Base-by-base conservation (phyloP, 2,888 invertebrate genomes). In the Elegia similella region DNA sequence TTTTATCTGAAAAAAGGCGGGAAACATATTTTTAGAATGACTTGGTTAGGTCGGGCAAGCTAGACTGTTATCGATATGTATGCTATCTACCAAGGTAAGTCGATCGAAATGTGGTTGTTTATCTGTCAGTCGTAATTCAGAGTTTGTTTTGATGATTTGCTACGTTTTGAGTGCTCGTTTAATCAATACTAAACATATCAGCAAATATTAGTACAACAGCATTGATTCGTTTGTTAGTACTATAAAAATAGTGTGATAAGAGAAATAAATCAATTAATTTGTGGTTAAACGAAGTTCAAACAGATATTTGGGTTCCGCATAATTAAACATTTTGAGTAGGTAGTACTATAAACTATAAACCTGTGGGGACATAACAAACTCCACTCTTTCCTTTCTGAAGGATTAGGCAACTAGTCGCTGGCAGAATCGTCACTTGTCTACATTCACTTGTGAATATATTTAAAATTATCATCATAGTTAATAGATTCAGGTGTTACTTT, bases 111-210 rank as follows among this genome's bases (percentile, higher is more conserved):
- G 69, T 62, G 23, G 67, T 73, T 75, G 67, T 72, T 72, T 73
- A 70, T 69, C 72, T 71, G 72, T 66, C 75, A 72, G 75, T 73
- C 65, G 68, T 61, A 65, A 64, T 66, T 71, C 67, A 58, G 57
- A 56, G 38, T 38, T 38, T 84, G 80, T 84, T 85, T 79, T 79
- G 82, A 83, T 83, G 81, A 83, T 80, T 82, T 64, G 77, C 69
- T 73, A 75, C 73, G 76, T 75, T 78, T 78, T 63, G 69, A 72
- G 70, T 73, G 69, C 65, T 64, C 68, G 66, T 76, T 73, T 73
- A 73, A 78, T 80, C 72, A 75, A 68, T 67, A 71, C 74, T 82
- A 81, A 85, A 81, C 76, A 70, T 60, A 66, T 68, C 61, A 64
- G 62, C 76, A 81, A 85, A 85, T 81, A 84, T 77, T 79, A 60